Evolutionary conservation across 2,113 vertebrate genomes (phyloP).

Genomic region (Platysteira castanea): DNA sequence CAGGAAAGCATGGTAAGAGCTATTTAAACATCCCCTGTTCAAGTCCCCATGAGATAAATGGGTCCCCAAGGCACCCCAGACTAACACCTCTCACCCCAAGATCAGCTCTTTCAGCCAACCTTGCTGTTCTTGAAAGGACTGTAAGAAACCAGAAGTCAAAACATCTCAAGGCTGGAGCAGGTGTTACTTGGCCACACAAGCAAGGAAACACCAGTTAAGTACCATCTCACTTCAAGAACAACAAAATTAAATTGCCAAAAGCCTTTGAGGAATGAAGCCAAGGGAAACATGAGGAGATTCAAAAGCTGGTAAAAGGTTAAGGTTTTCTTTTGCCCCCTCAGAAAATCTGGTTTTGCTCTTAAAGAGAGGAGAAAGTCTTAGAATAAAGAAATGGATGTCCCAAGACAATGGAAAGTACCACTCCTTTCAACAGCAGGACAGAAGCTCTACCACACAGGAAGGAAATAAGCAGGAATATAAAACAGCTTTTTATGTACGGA

Average conservation of each 20-base stretch:
- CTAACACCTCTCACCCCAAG: background rate
- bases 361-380: background rate
- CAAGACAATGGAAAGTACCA: background rate
- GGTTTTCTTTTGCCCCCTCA: background rate
- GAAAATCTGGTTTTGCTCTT: background rate
- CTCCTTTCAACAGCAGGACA: background rate
- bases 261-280: background rate
- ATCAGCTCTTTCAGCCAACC: background rate
- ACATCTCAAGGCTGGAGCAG: background rate
- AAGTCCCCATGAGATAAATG: background rate
- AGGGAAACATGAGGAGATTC: background rate
- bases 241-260: background rate
- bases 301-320: background rate
- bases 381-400: background rate
- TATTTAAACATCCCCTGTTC: background rate
- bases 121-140: background rate
- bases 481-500: background rate
- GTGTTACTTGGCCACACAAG: background rate
- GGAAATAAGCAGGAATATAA: background rate
- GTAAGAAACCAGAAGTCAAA: background rate
- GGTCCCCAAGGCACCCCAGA: background rate
- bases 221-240: background rate
- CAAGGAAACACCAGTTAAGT: background rate
- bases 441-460: background rate
- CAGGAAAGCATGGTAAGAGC: background rate